Evolutionary conservation across 2,113 vertebrate species (phyloP), one percentile per base, ranked within the genome.

Genomic region (Hymenochirus boettgeri): DNA sequence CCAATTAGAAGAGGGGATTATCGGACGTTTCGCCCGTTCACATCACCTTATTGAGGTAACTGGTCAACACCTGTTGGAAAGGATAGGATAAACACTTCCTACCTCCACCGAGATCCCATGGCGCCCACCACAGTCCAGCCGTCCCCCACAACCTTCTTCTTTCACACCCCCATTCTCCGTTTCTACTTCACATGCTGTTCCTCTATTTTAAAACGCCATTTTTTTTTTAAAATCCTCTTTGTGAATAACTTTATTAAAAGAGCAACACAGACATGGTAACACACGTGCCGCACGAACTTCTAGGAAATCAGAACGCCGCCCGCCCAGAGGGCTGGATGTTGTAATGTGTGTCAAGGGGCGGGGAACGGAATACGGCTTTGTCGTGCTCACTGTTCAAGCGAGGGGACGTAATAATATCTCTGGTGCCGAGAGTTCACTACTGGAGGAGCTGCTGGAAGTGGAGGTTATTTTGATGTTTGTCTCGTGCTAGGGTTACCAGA

Each of bases 21-120:
- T n/a, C n/a, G n/a, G n/a, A n/a, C n/a, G n/a, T n/a, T n/a, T n/a
- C n/a, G n/a, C n/a, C n/a, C n/a, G n/a, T n/a, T n/a, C n/a, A n/a
- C n/a, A n/a, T 70, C 83, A 88, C 85, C 85, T 85, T 88, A 35
- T 75, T 80, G 55, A 86, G 79, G 74, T 82, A 82, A 50, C 81
- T 82, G 67, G 73, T 71, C 55, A 85, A 83, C 75, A 86, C 83
- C 55, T 82, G 80, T 72, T 85, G 79, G 69, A 85, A 88, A 18
- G 82, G 86, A 60, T 85, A 85, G 53, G 73, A 73, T 79, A 88
- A 22, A 82, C 72, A 31, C 78, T 76, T 55, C 26, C 76, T 61
- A 77, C 75, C 46, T 86, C 79, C 73, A 86, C 76, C 0, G 77
- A 73, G 69, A 83, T 79, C 65, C 77, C 85, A 85, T 85, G 9